A percentile compares a stretch with the other conserved stretches of the same genome.
Conservation (phyloP, 2,113 vertebrate species). For the Sinocyclocheilus anophthalmus region DNA sequence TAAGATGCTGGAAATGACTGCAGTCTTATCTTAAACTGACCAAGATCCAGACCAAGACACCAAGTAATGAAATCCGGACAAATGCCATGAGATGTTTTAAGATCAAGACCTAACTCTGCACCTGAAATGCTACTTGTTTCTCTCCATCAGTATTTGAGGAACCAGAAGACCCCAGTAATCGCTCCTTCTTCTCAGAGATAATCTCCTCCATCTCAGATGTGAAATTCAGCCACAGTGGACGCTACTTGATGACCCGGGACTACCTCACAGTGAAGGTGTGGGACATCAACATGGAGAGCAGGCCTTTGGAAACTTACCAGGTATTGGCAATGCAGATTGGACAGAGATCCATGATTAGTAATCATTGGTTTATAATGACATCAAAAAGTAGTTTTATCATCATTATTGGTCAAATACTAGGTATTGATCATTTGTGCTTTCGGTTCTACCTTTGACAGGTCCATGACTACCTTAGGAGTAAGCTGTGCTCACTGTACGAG, state of each 20-base stretch:
- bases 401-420: background rate
- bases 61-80: background rate
- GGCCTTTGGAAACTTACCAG: slow-evolving; percentile 89
- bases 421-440: background rate
- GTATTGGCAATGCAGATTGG: slow-evolving; percentile 59
- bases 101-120: background rate
- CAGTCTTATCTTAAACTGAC: background rate
- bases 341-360: background rate
- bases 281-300: slow-evolving; percentile 91
- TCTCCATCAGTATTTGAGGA: slow-evolving; percentile 84
- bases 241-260: slow-evolving; percentile 90
- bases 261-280: slow-evolving; percentile 90
- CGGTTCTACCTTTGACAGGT: slow-evolving; percentile 70
- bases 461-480: slow-evolving; percentile 90
- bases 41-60: background rate
- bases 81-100: background rate
- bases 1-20: background rate
- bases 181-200: slow-evolving; percentile 90
- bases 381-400: background rate
- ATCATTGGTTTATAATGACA: background rate
- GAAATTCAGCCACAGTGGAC: slow-evolving; percentile 90
- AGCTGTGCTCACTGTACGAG: slow-evolving; percentile 88
- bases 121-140: background rate
- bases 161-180: slow-evolving; percentile 87
- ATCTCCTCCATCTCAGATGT: slow-evolving; percentile 92